Conservation (phyloP, 2,888 invertebrate genomes). For the Pyralis farinalis region DNA sequence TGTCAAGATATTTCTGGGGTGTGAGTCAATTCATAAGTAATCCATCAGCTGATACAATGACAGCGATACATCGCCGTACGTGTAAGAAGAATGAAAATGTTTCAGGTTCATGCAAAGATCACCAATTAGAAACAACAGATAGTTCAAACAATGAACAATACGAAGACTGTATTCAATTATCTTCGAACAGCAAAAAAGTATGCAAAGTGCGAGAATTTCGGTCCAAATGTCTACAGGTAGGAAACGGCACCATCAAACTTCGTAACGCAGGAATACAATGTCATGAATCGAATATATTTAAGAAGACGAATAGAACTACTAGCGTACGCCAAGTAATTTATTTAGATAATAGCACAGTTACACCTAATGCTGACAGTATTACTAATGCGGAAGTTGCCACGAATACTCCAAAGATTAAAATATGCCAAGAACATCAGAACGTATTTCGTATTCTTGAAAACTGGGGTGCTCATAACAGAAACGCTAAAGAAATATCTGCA, state of each 20-base stretch:
- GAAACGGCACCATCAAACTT: slow-evolving; percentile 20
- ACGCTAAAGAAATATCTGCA: slow-evolving; percentile 11
- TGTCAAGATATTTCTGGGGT: slow-evolving; percentile 50
- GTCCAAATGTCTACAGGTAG: slow-evolving; percentile 38
- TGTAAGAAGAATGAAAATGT: slow-evolving; percentile 15
- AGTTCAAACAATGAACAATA: slow-evolving; percentile 3
- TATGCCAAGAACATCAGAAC: slow-evolving; percentile 45
- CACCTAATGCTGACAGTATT: slow-evolving; percentile 11
- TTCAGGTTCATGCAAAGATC: neutral
- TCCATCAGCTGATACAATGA: slow-evolving; percentile 46
- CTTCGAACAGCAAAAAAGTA: slow-evolving; percentile 9
- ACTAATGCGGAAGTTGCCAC: slow-evolving; percentile 33
- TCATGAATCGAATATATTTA: slow-evolving; percentile 14
- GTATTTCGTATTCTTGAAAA: slow-evolving; percentile 33
- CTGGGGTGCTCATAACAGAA: slow-evolving; percentile 23
- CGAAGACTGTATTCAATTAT: slow-evolving; percentile 10
- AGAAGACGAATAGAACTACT: slow-evolving; percentile 34
- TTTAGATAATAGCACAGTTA: slow-evolving; percentile 29
- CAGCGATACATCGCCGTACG: slow-evolving; percentile 34
- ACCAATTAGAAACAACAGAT: neutral
- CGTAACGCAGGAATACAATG: slow-evolving; percentile 37
- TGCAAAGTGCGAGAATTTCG: slow-evolving; percentile 11
- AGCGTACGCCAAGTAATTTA: slow-evolving; percentile 24
- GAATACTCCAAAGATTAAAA: slow-evolving; percentile 24
- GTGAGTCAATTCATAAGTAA: slow-evolving; percentile 52